These are phyloP conservation scores for Lasioglossum albipes DNA, from an alignment of 1,140 invertebrate genomes.

Conservation along the genomic window DNA sequence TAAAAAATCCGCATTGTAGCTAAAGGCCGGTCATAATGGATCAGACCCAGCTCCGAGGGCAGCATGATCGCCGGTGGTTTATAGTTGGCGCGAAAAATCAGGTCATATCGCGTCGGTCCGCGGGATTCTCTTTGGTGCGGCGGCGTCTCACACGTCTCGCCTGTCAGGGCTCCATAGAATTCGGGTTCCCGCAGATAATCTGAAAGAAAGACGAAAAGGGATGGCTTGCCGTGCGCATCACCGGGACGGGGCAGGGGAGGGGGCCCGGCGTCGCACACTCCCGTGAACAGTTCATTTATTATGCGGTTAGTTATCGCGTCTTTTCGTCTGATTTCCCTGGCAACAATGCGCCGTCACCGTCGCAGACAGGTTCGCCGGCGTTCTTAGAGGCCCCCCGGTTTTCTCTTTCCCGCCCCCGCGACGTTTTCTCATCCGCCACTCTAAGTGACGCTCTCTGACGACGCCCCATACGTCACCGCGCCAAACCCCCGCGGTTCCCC, in stretches of 20 bases:
- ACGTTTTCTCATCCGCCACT: constrained; percentile 70
- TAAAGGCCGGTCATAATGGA: too few species aligned
- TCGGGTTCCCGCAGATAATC: constrained; percentile 36
- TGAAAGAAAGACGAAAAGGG: constrained; percentile 68
- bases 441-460: constrained; percentile 71
- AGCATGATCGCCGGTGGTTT: too few species aligned
- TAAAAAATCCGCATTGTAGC: too few species aligned
- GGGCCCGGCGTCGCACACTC: constrained; percentile 66
- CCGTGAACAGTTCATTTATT: constrained; percentile 80
- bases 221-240: constrained; percentile 68
- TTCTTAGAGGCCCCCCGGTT: constrained; percentile 56
- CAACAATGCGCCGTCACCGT: constrained; percentile 77
- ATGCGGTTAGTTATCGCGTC: constrained; percentile 80
- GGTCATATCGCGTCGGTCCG: constrained; percentile 26
- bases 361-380: constrained; percentile 67
- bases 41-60: too few species aligned
- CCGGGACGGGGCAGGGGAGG: constrained; percentile 33
- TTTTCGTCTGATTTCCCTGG: constrained; percentile 81
- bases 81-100: constrained; percentile 27
- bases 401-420: constrained; percentile 53
- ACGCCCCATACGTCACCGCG: constrained; percentile 73
- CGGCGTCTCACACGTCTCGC: constrained; percentile 19
- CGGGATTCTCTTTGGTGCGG: not conserved
- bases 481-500: not conserved
- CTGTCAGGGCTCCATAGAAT: constrained; percentile 36